Evolutionary conservation across 2,797 vertebrate genomes (phyloP).

Genomic region (Podargus strigoides): DNA sequence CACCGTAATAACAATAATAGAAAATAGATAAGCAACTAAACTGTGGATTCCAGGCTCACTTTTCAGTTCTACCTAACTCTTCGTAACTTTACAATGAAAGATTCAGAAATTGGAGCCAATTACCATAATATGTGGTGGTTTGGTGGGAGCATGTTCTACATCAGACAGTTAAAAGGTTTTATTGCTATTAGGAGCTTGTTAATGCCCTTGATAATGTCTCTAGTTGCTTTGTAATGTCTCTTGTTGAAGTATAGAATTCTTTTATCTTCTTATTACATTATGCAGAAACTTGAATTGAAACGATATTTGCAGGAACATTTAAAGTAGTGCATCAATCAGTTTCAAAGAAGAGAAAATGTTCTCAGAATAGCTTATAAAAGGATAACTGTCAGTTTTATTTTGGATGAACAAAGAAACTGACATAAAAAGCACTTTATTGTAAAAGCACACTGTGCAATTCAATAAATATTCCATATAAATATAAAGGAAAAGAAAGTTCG

Average conservation of each 20-base stretch:
- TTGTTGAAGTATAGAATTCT: slow-evolving; percentile 83
- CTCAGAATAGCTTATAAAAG: slow-evolving; percentile 81
- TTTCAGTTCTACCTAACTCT: slow-evolving; percentile 69
- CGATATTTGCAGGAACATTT: slow-evolving; percentile 84
- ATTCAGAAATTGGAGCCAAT: slow-evolving; percentile 78
- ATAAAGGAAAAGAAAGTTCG: slow-evolving; percentile 78
- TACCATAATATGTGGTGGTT: slow-evolving; percentile 80
- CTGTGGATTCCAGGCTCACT: slow-evolving; percentile 59
- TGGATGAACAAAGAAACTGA: slow-evolving; percentile 78
- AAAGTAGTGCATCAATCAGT: slow-evolving; percentile 83
- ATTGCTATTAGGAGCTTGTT: slow-evolving; percentile 83
- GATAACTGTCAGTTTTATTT: slow-evolving; percentile 85
- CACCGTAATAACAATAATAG: background rate
- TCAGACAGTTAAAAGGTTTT: slow-evolving; percentile 84
- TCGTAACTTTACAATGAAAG: slow-evolving; percentile 72
- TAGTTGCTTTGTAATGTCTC: slow-evolving; percentile 83
- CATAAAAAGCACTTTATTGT: slow-evolving; percentile 80
- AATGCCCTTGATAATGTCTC: slow-evolving; percentile 83
- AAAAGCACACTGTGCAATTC: slow-evolving; percentile 78
- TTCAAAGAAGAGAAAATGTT: slow-evolving; percentile 81
- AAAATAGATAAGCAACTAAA: background rate
- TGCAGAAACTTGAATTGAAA: slow-evolving; percentile 83
- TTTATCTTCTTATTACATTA: slow-evolving; percentile 85
- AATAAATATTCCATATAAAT: slow-evolving; percentile 82
- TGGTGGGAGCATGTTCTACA: slow-evolving; percentile 78